Evolutionary conservation across 2,888 invertebrate genomes (phyloP), one percentile per base, ranked within the genome.

Genomic region (Adelphocoris suturalis): DNA sequence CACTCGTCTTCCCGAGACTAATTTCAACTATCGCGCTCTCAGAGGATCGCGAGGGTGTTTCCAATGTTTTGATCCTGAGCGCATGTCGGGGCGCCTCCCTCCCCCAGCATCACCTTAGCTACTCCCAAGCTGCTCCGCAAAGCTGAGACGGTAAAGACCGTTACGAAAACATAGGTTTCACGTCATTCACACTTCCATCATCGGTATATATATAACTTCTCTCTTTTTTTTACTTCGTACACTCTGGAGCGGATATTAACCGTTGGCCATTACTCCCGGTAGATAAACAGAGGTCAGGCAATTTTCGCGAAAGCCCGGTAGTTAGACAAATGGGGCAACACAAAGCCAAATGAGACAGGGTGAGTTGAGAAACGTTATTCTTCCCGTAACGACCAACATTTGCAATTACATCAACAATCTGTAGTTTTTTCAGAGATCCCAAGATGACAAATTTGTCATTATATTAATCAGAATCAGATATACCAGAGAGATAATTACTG

Each of bases 151-250:
- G 78, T 78, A 78, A n/a, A 19, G 78, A 78, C 78, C 78, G 78
- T 78, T 78, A n/a, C 46, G 37, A 78, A 78, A 78, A 78, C 78
- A 19, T 78, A 13, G n/a, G 78, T 19, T 78, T 2, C 46, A 37
- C 78, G 78, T 78, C 46, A 78, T 78, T 37, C 78, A 78, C 37
- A 78, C 37, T 78, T 78, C 46, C 78, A 78, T 78, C 78, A 78
- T 47, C 78, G 78, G 46, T 78, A 78, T 78, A 78, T n/a, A n/a
- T 78, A 52, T 52, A 52, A 52, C 52, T 52, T 11, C 52, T 16
- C 12, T 52, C 12, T 52, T 52, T 52, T 52, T 52, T 52, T 37
- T 37, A 4, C 37, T 5, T 52, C 52, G 52, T 5, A 52, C 13
- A 52, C 52, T 52, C 52, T 11, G 52, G 52, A 52, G 16, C 52